These are phyloP conservation scores for Schizopygopsis malacanthus DNA, from an alignment of 2,797 vertebrate species.

Conservation along the genomic window DNA sequence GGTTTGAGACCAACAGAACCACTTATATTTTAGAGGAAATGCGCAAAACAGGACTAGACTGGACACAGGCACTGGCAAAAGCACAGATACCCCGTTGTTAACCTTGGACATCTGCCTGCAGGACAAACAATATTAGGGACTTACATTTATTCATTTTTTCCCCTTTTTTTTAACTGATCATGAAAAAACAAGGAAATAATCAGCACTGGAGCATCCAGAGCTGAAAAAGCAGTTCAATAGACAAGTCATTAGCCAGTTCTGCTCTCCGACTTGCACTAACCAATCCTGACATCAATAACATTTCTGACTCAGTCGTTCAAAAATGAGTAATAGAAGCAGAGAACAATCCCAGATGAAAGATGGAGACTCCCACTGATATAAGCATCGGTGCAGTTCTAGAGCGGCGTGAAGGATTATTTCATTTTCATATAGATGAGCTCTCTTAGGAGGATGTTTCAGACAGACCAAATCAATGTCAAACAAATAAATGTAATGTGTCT, in stretches of 20 bases:
- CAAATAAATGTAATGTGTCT: conserved; percentile 64
- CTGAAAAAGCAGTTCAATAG: conserved; percentile 44
- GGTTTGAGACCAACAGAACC: neutral
- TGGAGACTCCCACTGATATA: conserved; percentile 54
- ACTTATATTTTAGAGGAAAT: neutral
- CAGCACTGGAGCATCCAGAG: neutral
- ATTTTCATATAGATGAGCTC: conserved; percentile 62
- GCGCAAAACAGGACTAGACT: neutral
- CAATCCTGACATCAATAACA: conserved; percentile 55
- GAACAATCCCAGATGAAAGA: conserved; percentile 42
- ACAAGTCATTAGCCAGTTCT: conserved; percentile 55
- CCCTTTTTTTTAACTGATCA: neutral
- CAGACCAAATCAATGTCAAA: conserved; percentile 59
- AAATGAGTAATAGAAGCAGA: conserved; percentile 44
- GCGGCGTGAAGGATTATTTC: conserved; percentile 50
- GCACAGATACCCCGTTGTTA: neutral
- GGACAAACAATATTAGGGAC: conserved; percentile 4
- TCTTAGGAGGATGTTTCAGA: conserved; percentile 41
- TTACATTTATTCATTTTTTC: conserved; percentile 16
- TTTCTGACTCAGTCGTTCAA: conserved; percentile 48
- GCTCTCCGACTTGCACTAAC: conserved; percentile 47
- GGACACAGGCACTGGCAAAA: neutral
- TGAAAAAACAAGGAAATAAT: conserved; percentile 6
- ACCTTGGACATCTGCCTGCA: conserved; percentile 23
- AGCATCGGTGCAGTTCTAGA: conserved; percentile 28